Evolutionary conservation across 1,140 invertebrate genomes (phyloP).

Genomic region (Ips typographus): DNA sequence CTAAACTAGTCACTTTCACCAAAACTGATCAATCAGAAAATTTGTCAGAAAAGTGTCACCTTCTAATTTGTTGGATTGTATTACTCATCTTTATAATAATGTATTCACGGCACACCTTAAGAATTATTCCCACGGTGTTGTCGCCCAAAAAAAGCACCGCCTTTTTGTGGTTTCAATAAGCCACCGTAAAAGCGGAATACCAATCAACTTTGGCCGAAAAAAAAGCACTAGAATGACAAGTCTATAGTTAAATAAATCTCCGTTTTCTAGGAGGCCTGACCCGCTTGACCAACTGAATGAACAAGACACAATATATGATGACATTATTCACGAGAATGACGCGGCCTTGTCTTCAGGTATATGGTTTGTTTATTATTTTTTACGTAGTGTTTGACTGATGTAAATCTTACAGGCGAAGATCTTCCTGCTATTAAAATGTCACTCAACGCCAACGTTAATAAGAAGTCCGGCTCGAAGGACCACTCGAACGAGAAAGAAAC

Average conservation of each 20-base stretch:
- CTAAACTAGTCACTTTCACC: too few relatives aligned
- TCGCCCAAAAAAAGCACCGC: background rate
- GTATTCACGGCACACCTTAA: too few relatives aligned
- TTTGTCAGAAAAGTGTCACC: too few relatives aligned
- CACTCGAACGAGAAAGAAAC: slow-evolving; percentile 1
- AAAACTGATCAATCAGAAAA: too few relatives aligned
- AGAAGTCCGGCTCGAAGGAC: slow-evolving; percentile 9
- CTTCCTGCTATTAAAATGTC: slow-evolving; percentile 30
- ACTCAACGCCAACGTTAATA: slow-evolving; percentile 31
- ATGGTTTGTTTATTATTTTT: too few relatives aligned
- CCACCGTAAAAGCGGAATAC: background rate
- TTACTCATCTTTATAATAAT: too few relatives aligned
- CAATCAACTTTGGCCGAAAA: background rate
- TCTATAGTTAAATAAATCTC: background rate
- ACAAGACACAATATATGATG: slow-evolving; percentile 59
- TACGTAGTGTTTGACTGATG: background rate
- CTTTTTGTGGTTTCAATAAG: background rate
- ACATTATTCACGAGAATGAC: slow-evolving; percentile 58
- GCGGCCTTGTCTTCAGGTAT: slow-evolving; percentile 28
- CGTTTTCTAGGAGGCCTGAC: slow-evolving; percentile 20
- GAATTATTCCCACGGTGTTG: background rate
- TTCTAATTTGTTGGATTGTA: too few relatives aligned
- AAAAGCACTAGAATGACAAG: background rate
- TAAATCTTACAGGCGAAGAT: slow-evolving; percentile 17
- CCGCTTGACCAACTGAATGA: slow-evolving; percentile 36